A percentile compares a stretch with the other conserved stretches of the same genome.
These are phyloP conservation scores for Pseudorasbora parva DNA, from an alignment of 2,113 vertebrate genomes.

Conservation along the genomic window DNA sequence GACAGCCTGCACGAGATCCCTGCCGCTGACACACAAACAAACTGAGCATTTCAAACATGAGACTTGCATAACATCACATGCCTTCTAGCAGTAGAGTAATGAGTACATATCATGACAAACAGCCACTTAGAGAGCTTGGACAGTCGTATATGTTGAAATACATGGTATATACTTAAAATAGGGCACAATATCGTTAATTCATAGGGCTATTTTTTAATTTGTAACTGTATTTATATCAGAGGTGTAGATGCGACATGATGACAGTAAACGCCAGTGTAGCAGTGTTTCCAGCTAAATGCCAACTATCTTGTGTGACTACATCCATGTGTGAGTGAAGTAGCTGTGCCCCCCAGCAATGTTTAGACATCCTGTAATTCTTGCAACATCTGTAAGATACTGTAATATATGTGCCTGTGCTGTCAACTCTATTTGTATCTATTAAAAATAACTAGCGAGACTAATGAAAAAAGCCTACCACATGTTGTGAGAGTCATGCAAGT, in stretches of 20 bases:
- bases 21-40: constrained; percentile 48
- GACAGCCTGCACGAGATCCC: constrained; percentile 61
- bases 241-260: too few species aligned
- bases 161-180: neutral
- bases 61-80: constrained; percentile 1
- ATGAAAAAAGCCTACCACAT: neutral
- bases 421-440: neutral
- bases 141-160: neutral
- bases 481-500: neutral
- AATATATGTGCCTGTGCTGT: neutral
- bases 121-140: neutral
- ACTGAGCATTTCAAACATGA: constrained; percentile 12
- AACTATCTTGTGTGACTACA: neutral
- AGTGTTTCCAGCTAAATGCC: neutral
- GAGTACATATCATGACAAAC: neutral
- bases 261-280: neutral
- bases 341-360: neutral
- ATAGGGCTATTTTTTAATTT: neutral
- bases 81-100: neutral
- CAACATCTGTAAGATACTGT: neutral
- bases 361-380: neutral
- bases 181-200: neutral
- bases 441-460: neutral
- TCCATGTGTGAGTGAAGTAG: neutral
- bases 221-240: too few species aligned